Base-by-base conservation (phyloP, 1,140 invertebrate species). In the Steinernema khuongi region DNA sequence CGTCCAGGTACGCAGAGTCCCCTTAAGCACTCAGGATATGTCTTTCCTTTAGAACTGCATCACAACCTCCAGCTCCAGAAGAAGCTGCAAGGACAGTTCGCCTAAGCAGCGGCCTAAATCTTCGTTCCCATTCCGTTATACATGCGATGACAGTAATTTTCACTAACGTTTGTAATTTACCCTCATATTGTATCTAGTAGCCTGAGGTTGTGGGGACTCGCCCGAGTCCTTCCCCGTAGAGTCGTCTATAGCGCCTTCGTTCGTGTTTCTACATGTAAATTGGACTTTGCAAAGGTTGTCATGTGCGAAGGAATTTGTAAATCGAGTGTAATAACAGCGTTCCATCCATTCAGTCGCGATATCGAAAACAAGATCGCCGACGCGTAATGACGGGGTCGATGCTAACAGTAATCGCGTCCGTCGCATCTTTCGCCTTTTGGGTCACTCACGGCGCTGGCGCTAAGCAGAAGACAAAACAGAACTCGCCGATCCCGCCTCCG, bases 31-130 rank as follows among this genome's bases (percentile, higher is more conserved):
- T 7, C 14, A 14, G 19, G 50, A 2, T 60, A 60, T 4, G 50
- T 14, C 26, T 7, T 4, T 60, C 26, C 22, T 60, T 60, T 26
- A 60, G 91, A 93, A 87, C 87, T 94, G 73, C 93, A 94, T 88
- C 89, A 90, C 86, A 94, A 94, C 87, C 72, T 84, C 4, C 79
- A 80, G 36, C 79, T 84, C n/a, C 83, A 84, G 68, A 79, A 82
- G 73, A 83, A 83, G 60, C 75, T 84, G 26, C 76, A 77, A 60
- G 76, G 74, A 77, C 69, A 77, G 67, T 77, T 77, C 74, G 44
- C 76, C 29, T 74, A 75, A 75, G 22, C 22, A 26, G 19, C 4
- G 4, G 50, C 4, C 26, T 22, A 2, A 60, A 22, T 22, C 4
- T 11, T 60, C 19, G 14, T 22, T 60, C 50, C 19, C 50, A 60